phyloP scores from a whole-genome alignment of 2,888 invertebrate genomes.

The Elmis aenea region DNA sequence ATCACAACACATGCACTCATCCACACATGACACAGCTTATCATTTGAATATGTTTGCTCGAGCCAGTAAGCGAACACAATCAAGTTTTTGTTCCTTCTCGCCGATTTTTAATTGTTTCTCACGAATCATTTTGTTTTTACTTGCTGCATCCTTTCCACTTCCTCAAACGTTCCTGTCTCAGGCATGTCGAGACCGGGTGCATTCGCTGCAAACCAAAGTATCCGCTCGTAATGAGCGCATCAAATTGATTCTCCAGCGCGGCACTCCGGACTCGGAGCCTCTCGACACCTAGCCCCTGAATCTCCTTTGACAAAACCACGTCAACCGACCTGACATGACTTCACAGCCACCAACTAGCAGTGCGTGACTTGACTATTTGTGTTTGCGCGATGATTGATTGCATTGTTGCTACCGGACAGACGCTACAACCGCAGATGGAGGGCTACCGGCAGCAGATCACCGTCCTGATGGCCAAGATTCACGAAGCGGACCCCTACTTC shows the following conservation, averaged over 20 bases:
- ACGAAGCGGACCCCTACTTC: slow-evolving; percentile 71
- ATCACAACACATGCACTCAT: slow-evolving; percentile 3
- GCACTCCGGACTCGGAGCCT: slow-evolving; percentile 76
- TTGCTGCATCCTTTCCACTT: too few species aligned
- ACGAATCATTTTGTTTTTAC: slow-evolving; percentile 37
- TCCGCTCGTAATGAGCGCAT: slow-evolving; percentile 83
- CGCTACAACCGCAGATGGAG: slow-evolving; percentile 58
- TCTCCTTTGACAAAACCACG: slow-evolving; percentile 21
- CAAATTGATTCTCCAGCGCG: slow-evolving; percentile 81
- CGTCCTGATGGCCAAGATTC: slow-evolving; percentile 66
- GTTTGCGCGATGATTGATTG: too few species aligned
- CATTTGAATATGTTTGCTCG: slow-evolving; percentile 45
- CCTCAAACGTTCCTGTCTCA: slow-evolving; percentile 51
- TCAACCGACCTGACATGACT: slow-evolving; percentile 31
- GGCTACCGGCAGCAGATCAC: slow-evolving; percentile 66
- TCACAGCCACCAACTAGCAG: slow-evolving; percentile 46
- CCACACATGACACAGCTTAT: slow-evolving; percentile 1
- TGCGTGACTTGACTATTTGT: too few species aligned
- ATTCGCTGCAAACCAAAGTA: slow-evolving; percentile 82
- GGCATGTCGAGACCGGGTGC: slow-evolving; percentile 82
- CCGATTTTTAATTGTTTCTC: slow-evolving; percentile 21
- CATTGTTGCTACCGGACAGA: slow-evolving; percentile 49
- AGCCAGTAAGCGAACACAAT: slow-evolving; percentile 38
- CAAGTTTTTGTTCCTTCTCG: slow-evolving; percentile 33
- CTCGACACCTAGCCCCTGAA: slow-evolving; percentile 57